These are phyloP conservation scores for Kryphioiulus occultus DNA, from an alignment of 2,888 invertebrate species.

Conservation along the genomic window DNA sequence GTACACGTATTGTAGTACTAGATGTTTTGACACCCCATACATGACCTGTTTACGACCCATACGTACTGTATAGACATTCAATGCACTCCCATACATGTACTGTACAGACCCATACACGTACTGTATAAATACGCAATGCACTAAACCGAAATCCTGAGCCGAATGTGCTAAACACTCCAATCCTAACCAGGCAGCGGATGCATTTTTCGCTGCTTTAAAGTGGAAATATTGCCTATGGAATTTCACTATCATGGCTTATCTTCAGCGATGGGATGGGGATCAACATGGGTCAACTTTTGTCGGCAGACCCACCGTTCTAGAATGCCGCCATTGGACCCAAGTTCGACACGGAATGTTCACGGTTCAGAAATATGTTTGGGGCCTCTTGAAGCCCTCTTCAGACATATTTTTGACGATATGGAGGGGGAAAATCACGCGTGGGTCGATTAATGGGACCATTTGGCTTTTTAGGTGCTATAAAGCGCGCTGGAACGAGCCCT, in stretches of 20 bases:
- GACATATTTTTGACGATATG: not conserved
- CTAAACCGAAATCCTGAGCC: no score
- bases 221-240: not conserved
- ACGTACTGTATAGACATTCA: no score
- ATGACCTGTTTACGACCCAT: no score
- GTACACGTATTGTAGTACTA: no score
- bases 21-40: no score
- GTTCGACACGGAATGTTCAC: no score
- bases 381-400: no score
- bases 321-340: not conserved
- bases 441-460: slow-evolving; percentile 39
- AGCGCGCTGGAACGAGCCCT: not conserved
- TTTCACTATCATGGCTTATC: not conserved
- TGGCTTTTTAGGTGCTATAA: slow-evolving; percentile 28
- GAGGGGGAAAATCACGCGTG: not conserved
- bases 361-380: not conserved
- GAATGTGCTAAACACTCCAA: no score
- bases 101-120: no score
- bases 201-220: not conserved
- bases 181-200: not conserved
- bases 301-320: not conserved
- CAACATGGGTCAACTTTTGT: not conserved
- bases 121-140: no score
- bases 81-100: no score
- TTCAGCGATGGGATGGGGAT: not conserved